Evolutionary conservation across 2,113 vertebrate genomes (phyloP).

Genomic region (Hydrolagus affinis): DNA sequence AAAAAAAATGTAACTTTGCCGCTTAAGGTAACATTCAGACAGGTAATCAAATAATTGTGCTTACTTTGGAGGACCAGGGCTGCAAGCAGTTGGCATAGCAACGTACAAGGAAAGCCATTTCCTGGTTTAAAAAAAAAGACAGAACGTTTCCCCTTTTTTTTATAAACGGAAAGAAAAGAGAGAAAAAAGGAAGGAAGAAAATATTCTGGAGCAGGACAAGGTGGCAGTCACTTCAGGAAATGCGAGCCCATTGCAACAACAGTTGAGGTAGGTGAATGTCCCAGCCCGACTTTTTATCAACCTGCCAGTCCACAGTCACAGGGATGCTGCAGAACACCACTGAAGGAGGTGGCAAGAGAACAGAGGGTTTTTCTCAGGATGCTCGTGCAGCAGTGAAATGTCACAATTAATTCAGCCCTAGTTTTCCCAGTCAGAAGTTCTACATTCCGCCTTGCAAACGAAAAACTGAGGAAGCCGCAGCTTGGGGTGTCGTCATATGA

Average conservation of each 20-base stretch:
- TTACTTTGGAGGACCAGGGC: constrained; percentile 99
- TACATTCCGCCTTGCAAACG: constrained; percentile 43
- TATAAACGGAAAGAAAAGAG: constrained; percentile 40
- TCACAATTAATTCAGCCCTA: constrained; percentile 48
- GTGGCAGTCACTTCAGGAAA: constrained; percentile 27
- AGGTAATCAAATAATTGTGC: constrained; percentile 50
- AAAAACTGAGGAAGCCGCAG: constrained; percentile 45
- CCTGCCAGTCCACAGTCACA: not conserved
- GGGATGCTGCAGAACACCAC: constrained; percentile 29
- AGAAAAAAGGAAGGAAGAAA: constrained; percentile 20
- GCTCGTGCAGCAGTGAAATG: constrained; percentile 39
- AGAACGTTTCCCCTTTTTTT: constrained; percentile 71
- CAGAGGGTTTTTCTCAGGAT: constrained; percentile 9
- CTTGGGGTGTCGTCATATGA: constrained; percentile 52
- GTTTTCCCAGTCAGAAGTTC: constrained; percentile 52
- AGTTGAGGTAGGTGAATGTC: constrained; percentile 27
- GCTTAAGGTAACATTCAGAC: not conserved
- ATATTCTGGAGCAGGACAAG: not conserved
- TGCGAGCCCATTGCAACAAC: constrained; percentile 2
- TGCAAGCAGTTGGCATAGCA: constrained; percentile 99
- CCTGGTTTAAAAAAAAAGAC: constrained; percentile 48
- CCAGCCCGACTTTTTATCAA: constrained; percentile 18
- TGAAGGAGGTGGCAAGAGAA: constrained; percentile 23
- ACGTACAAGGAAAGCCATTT: constrained; percentile 99
- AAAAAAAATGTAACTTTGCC: constrained; percentile 4